Evolutionary conservation across 2,113 vertebrate genomes (phyloP).

Genomic region (Sinosuthora webbiana): DNA sequence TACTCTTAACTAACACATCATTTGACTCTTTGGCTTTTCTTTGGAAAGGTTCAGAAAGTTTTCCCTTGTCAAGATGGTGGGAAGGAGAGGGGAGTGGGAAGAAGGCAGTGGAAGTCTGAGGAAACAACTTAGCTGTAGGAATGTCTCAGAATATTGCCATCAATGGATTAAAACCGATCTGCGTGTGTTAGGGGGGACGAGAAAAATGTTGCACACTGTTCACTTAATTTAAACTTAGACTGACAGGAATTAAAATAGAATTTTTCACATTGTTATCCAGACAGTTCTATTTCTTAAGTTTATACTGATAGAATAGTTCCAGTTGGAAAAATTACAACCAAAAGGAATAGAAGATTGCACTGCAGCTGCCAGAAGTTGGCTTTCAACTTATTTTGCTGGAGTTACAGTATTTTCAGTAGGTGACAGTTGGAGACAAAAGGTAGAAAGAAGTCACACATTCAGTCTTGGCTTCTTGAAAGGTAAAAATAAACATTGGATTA

Average conservation of each 20-base stretch:
- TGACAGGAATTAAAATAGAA: neutral
- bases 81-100: neutral
- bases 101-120: neutral
- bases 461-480: neutral
- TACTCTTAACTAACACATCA: neutral
- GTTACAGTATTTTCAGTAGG: neutral
- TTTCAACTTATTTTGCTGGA: neutral
- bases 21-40: neutral
- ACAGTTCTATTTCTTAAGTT: neutral
- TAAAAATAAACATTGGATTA: neutral
- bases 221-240: neutral
- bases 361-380: neutral
- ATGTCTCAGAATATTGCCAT: neutral
- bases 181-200: neutral
- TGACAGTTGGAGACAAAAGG: neutral
- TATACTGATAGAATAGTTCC: neutral
- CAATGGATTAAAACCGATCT: neutral
- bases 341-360: neutral
- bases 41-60: neutral
- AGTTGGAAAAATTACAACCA: neutral
- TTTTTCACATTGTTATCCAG: neutral
- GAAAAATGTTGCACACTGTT: neutral
- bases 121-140: neutral
- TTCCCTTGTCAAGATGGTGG: neutral
- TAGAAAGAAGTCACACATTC: neutral